Percentiles rank a stretch among this genome's conserved stretches.
Evolutionary conservation across 2,888 invertebrate genomes (phyloP).

Genomic region (Rhagonycha lutea): DNA sequence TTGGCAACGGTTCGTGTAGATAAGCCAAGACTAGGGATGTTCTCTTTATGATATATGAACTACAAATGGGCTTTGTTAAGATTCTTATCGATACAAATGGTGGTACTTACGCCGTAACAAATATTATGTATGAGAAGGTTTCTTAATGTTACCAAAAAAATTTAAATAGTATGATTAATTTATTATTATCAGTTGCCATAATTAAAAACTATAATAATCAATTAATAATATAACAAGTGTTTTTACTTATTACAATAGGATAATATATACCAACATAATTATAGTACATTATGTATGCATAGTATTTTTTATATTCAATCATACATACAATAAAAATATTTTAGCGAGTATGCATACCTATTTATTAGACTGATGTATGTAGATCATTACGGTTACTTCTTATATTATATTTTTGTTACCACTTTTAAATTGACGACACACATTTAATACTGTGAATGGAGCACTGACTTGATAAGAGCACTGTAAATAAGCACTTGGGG

Average conservation of each 20-base stretch:
- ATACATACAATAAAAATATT: no score
- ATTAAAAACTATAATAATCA: not conserved
- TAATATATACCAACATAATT: no score
- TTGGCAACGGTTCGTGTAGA: slow-evolving; percentile 42
- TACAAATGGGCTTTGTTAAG: slow-evolving; percentile 33
- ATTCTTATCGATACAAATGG: slow-evolving; percentile 31
- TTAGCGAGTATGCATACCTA: no score
- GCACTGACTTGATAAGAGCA: slow-evolving; percentile 8
- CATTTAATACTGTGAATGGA: not conserved
- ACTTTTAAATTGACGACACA: not conserved
- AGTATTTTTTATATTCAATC: no score
- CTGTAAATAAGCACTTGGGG: slow-evolving; percentile 37
- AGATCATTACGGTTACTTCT: not conserved
- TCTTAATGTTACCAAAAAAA: not conserved
- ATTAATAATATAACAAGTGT: not conserved
- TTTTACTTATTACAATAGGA: no score
- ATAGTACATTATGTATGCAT: no score
- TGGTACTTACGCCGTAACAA: slow-evolving; percentile 27
- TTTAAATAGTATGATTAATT: not conserved
- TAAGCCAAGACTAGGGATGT: slow-evolving; percentile 39
- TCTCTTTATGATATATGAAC: slow-evolving; percentile 38
- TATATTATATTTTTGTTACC: not conserved
- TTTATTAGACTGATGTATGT: not conserved
- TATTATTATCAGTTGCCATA: not conserved
- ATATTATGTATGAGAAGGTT: slow-evolving; percentile 18